phyloP scores from a whole-genome alignment of 64 coral and sea anemone species.

The Montipora cactus region DNA sequence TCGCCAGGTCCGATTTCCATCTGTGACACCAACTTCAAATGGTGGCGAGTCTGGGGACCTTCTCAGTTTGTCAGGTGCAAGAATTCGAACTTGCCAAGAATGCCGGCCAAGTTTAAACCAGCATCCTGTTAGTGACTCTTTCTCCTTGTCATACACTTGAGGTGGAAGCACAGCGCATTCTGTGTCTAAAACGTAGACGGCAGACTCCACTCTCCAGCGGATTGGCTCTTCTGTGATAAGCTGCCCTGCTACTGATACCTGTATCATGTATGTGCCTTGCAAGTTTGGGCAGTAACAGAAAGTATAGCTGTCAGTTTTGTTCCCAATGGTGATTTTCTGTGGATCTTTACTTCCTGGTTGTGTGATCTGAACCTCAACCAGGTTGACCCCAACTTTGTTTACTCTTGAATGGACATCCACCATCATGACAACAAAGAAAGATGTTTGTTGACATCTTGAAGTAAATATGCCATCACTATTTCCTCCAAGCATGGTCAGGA shows the following conservation, averaged over 20 bases:
- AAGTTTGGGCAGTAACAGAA: conserved; percentile 22
- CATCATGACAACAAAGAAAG: conserved; percentile 11
- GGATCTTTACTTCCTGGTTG: not conserved
- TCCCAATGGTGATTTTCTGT: not conserved
- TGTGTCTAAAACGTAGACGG: conserved; percentile 19
- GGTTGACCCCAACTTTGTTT: conserved; percentile 21
- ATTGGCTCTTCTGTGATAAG: conserved; percentile 6
- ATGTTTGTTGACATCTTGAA: conserved; percentile 26
- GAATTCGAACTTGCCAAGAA: conserved; percentile 43
- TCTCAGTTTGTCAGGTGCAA: conserved; percentile 20
- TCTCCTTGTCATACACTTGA: not conserved
- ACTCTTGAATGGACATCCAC: not conserved
- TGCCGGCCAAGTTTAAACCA: conserved; percentile 39
- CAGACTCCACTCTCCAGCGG: conserved; percentile 17
- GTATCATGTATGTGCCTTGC: conserved; percentile 13
- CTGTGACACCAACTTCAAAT: conserved; percentile 46
- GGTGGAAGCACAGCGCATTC: conserved; percentile 22
- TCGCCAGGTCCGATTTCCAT: conserved; percentile 32
- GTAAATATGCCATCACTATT: conserved; percentile 23
- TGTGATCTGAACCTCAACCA: not conserved
- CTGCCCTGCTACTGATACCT: conserved; percentile 7
- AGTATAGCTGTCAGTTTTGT: conserved; percentile 7
- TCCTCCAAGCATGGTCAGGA: conserved; percentile 37
- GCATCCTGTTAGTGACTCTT: conserved; percentile 31
- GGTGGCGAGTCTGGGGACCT: not conserved